Conservation (phyloP, 2,113 vertebrate genomes). For the Malurus melanocephalus region DNA sequence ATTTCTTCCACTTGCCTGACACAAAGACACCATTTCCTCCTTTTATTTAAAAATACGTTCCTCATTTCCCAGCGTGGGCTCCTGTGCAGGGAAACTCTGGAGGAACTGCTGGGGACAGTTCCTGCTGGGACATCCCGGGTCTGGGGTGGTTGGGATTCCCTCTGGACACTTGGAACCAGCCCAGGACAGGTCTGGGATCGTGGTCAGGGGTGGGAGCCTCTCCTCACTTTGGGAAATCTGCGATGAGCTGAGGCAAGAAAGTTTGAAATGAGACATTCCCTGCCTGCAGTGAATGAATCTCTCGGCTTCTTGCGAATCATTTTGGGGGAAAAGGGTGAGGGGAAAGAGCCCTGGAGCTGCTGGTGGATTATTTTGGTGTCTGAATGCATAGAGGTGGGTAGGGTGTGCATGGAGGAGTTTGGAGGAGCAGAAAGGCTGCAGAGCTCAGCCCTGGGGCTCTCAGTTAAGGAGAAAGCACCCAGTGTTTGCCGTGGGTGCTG, state of each 20-base stretch:
- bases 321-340: fast-evolving
- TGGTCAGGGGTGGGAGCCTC: not conserved
- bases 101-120: not conserved
- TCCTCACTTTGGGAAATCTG: not conserved
- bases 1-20: conserved; percentile 70
- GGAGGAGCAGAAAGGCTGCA: not conserved
- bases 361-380: not conserved
- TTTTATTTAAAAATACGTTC: conserved; percentile 53
- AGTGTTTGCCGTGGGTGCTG: fast-evolving
- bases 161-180: not conserved
- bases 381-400: not conserved
- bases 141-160: fast-evolving
- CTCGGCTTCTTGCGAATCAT: fast-evolving
- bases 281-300: not conserved
- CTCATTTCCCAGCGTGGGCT: conserved; percentile 38
- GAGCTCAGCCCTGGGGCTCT: not conserved
- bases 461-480: fast-evolving
- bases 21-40: conserved; percentile 69
- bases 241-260: not conserved
- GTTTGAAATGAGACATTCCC: fast-evolving
- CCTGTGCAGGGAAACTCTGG: not conserved
- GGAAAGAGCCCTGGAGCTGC: fast-evolving
- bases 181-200: fast-evolving
- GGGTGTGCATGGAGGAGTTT: not conserved
- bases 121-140: fast-evolving